Percentiles rank a stretch among this genome's conserved stretches.
These are phyloP conservation scores for Eriocheir sinensis DNA, from an alignment of 1,140 invertebrate species.

Conservation along the genomic window DNA sequence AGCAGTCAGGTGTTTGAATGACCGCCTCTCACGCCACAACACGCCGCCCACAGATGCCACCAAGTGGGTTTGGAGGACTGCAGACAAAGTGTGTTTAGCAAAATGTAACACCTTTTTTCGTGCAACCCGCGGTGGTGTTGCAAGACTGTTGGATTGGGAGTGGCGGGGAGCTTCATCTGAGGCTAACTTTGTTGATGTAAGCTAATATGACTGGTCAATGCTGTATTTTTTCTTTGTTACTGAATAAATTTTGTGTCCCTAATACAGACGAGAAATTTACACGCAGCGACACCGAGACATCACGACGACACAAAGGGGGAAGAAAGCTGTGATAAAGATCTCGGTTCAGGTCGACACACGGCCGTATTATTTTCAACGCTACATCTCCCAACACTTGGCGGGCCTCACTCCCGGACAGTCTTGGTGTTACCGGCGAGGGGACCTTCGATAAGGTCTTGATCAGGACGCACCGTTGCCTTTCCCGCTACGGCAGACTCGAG, in stretches of 20 bases:
- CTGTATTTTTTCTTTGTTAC: no score
- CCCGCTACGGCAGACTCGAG: background rate
- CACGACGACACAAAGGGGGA: no score
- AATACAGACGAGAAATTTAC: no score
- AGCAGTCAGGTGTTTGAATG: slow-evolving; percentile 3
- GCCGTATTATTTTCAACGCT: background rate
- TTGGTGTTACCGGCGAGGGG: background rate
- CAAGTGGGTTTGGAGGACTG: background rate
- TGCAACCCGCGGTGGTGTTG: background rate
- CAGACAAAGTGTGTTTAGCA: background rate
- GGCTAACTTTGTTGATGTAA: no score
- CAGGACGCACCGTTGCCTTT: background rate
- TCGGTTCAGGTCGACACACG: background rate
- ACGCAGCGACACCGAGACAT: no score
- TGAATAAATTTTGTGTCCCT: no score
- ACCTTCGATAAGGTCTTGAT: background rate
- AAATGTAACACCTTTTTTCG: background rate
- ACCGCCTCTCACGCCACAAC: background rate
- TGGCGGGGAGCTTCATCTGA: no score
- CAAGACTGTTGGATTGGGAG: background rate
- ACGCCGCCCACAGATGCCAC: background rate
- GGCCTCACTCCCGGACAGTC: background rate
- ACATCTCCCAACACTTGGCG: background rate
- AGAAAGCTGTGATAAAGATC: background rate
- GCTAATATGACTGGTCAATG: no score